Percentiles rank a stretch among this genome's conserved stretches.
These are phyloP conservation scores for Eulemur albifrons DNA, from an alignment of 2,797 vertebrate species.

Conservation along the genomic window DNA sequence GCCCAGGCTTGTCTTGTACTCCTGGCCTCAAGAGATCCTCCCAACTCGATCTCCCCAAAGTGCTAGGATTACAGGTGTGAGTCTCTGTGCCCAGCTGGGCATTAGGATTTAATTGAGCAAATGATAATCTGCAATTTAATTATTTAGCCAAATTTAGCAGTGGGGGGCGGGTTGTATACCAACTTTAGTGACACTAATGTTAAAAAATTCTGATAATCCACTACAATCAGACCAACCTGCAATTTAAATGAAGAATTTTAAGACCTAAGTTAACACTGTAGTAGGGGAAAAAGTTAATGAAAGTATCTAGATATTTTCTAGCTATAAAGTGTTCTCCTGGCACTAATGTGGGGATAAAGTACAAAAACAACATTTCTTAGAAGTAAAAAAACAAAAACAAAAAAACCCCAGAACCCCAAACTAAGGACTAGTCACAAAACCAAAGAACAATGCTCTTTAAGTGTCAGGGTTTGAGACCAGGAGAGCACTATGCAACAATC, in stretches of 20 bases:
- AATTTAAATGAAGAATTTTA: slow-evolving; percentile 9
- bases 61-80: background rate
- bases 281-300: background rate
- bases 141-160: no score
- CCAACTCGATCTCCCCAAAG: background rate
- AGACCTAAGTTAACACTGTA: background rate
- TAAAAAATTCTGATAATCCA: no score
- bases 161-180: no score
- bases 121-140: background rate
- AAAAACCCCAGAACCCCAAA: background rate
- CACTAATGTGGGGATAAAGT: background rate
- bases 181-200: no score
- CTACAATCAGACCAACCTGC: background rate
- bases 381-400: background rate
- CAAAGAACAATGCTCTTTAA: background rate
- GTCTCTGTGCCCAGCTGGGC: no score
- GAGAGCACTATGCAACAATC: background rate
- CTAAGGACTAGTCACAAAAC: background rate
- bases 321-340: background rate
- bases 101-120: background rate
- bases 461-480: background rate
- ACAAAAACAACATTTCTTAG: background rate
- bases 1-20: background rate
- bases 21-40: background rate
- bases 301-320: background rate